Base-by-base conservation (phyloP, 2,888 invertebrate species). In the Halictus ligatus region DNA sequence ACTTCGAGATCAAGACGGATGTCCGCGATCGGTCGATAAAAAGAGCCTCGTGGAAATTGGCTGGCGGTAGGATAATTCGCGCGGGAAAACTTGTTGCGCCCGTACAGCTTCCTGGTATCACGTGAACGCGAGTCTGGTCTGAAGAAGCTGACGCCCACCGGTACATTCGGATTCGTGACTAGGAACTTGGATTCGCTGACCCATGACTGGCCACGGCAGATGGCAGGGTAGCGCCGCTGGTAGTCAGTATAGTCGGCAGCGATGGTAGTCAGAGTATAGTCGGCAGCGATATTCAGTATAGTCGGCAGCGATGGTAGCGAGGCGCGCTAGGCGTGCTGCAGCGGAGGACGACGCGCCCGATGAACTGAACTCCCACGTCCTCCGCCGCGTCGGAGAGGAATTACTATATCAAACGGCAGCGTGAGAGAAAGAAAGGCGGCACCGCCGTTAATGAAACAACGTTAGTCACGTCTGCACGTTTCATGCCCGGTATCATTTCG, bases 111-210 rank as follows among this genome's bases (percentile, higher is more conserved):
- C 88, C 86, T 86, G 86, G 72, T 83, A 78, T 86, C 82, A 81
- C 82, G 85, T 84, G 88, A 87, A 90, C 89, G 85, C 89, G 84
- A 89, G 85, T 67, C 73, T 73, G 76, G 76, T 80, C 90, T 78
- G 77, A 87, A 88, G 91, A 83, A 80, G 87, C 81, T 90, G 85
- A 89, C 91, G 86, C 87, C 86, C 89, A 83, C 84, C 87, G 88
- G 80, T 93, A n/a, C n/a, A 94, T 93, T 93, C 92, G 93, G 92
- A 93, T 94, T 94, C 94, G 94, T 94, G 94, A 94, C 94, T 94
- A 92, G 93, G 93, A 94, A 94, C 93, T 92, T 92, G 92, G 93
- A 94, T 93, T 94, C 94, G 92, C 93, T 94, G 94, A 94, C 94
- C 94, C 94, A 93, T 94, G 94, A 94, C 94, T 93, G 88, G 84